Evolutionary conservation across 2,113 vertebrate genomes (phyloP).

Genomic region (Callaeas wilsoni): DNA sequence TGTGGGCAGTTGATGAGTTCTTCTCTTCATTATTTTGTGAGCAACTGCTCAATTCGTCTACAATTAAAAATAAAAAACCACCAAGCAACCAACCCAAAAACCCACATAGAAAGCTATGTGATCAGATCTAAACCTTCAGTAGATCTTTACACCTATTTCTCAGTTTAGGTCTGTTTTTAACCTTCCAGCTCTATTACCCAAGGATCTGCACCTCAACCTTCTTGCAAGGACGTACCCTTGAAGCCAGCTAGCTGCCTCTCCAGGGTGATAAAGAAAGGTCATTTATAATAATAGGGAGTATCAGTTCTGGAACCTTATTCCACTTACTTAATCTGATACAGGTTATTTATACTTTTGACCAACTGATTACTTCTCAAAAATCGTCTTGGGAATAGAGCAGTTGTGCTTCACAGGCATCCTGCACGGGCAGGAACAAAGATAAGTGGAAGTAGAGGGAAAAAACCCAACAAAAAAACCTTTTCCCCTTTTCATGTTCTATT

Average conservation of each 20-base stretch:
- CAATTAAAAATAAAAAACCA: background rate
- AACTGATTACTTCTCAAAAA: background rate
- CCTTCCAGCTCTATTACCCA: background rate
- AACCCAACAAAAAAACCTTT: background rate
- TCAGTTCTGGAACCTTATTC: background rate
- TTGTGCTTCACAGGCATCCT: background rate
- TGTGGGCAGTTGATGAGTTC: background rate
- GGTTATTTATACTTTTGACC: background rate
- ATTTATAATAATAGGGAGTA: background rate
- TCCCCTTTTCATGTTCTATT: background rate
- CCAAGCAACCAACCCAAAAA: background rate
- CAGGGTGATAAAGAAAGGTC: background rate
- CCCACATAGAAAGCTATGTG: rapidly evolving
- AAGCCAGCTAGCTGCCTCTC: background rate
- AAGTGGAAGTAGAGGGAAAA: background rate
- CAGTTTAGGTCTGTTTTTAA: background rate
- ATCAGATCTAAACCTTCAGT: background rate
- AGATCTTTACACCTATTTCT: background rate
- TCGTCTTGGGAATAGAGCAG: background rate
- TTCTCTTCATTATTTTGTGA: background rate
- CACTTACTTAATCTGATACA: background rate
- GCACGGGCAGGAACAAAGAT: background rate
- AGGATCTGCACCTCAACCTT: background rate
- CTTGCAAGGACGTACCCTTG: background rate
- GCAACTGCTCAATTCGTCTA: background rate